Evolutionary conservation across 1,140 invertebrate genomes (phyloP).

Genomic region (Drosophila sproati): DNA sequence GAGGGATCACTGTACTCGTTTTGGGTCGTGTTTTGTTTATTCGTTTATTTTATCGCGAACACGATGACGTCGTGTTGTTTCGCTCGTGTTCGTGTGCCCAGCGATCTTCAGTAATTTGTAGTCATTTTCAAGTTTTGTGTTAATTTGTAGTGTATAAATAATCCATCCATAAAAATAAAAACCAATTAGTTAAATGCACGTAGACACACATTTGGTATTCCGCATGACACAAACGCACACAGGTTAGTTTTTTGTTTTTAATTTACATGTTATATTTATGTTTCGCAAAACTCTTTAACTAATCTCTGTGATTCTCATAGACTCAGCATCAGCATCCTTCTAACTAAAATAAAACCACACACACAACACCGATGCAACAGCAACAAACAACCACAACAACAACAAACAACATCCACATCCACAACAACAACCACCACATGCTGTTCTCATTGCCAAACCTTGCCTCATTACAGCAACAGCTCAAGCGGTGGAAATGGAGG

Average conservation of each 20-base stretch:
- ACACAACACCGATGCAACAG: conserved; percentile 30
- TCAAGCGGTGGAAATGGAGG: neutral
- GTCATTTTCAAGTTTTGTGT: conserved; percentile 1
- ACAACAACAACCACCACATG: conserved; percentile 19
- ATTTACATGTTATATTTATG: conserved; percentile 16
- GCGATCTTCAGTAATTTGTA: neutral
- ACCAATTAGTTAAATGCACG: conserved; percentile 16
- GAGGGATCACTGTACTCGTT: neutral
- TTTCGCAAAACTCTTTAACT: conserved; percentile 14
- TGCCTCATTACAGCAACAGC: conserved; percentile 56
- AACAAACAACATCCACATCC: neutral
- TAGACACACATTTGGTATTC: conserved; percentile 18
- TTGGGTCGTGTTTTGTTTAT: neutral
- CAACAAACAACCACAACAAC: conserved; percentile 12
- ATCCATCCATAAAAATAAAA: conserved; percentile 7
- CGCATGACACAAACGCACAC: conserved; percentile 32
- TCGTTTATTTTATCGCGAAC: neutral
- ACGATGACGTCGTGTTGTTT: too few species aligned
- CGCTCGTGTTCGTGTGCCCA: neutral
- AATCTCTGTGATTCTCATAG: conserved; percentile 41
- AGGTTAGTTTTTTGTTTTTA: conserved; percentile 25
- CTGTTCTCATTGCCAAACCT: conserved; percentile 17
- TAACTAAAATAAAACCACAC: conserved; percentile 21
- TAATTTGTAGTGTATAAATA: conserved; percentile 10
- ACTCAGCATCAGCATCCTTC: conserved; percentile 2